These are phyloP conservation scores for Rhombomys opimus DNA, from an alignment of 2,113 vertebrate species.

Conservation along the genomic window DNA sequence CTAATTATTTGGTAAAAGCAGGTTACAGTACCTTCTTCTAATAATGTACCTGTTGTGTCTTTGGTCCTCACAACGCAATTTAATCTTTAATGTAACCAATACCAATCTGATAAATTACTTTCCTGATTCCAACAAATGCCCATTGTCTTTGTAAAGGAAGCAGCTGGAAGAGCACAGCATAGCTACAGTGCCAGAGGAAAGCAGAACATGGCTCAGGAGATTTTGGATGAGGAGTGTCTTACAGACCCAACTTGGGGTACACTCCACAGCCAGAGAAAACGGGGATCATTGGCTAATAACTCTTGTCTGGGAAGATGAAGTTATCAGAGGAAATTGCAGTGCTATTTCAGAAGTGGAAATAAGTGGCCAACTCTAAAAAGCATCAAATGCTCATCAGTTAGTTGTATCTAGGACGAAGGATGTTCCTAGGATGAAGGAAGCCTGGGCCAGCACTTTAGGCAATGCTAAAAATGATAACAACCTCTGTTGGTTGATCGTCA, in stretches of 20 bases:
- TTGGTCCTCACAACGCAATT: not conserved
- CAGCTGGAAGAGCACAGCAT: not conserved
- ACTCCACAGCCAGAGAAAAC: not conserved
- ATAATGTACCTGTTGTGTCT: not conserved
- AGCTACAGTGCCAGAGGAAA: not conserved
- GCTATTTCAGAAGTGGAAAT: not conserved
- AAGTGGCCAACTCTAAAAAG: not conserved
- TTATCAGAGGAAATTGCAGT: not conserved
- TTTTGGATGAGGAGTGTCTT: not conserved
- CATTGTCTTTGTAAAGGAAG: not conserved
- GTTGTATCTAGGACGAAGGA: not conserved
- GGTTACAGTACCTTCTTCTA: not conserved
- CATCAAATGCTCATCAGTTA: not conserved
- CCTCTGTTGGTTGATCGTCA: too few relatives aligned
- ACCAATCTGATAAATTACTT: slow-evolving; percentile 16
- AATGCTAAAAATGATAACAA: too few relatives aligned
- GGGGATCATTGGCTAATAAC: not conserved
- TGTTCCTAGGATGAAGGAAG: not conserved
- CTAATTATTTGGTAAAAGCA: not conserved
- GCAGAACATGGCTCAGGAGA: not conserved
- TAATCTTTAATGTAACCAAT: not conserved
- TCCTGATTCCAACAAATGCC: not conserved
- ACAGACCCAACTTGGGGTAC: rapidly evolving
- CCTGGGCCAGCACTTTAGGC: not conserved
- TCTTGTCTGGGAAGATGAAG: not conserved